Conservation (phyloP, 2,888 invertebrate species). For the Microctonus aethiopoides region DNA sequence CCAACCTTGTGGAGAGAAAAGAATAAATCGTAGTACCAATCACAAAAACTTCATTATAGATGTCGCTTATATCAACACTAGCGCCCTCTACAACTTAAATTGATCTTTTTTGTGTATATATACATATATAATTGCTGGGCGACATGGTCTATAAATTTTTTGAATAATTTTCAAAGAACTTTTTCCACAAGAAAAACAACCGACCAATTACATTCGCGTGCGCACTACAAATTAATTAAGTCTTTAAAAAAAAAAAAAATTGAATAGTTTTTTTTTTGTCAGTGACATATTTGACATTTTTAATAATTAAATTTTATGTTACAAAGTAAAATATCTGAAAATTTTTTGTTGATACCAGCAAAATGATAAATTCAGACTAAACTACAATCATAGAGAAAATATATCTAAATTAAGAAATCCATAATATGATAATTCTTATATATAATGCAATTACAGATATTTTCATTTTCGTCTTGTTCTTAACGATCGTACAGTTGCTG, state of each 20-base stretch:
- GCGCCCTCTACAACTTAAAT: too few relatives aligned
- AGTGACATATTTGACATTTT: background rate
- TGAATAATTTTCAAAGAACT: too few relatives aligned
- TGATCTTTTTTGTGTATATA: too few relatives aligned
- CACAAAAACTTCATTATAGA: background rate
- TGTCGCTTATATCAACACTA: too few relatives aligned
- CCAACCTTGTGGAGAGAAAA: background rate
- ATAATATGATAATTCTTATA: background rate
- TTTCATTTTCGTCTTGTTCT: constrained; percentile 14
- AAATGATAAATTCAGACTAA: background rate
- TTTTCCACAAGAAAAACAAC: too few relatives aligned
- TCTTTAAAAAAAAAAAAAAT: too few relatives aligned
- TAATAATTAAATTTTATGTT: background rate
- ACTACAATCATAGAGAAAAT: background rate
- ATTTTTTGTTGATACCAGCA: background rate
- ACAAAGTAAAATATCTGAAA: background rate
- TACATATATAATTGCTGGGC: too few relatives aligned
- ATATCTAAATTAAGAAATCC: background rate
- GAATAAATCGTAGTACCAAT: background rate
- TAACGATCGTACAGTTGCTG: constrained; percentile 21
- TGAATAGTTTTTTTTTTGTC: too few relatives aligned
- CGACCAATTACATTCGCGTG: too few relatives aligned
- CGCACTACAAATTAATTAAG: too few relatives aligned
- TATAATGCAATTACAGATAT: background rate
- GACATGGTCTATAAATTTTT: too few relatives aligned